phyloP scores from a whole-genome alignment of 1,140 invertebrate species.

The Xylocopa sonorina region DNA sequence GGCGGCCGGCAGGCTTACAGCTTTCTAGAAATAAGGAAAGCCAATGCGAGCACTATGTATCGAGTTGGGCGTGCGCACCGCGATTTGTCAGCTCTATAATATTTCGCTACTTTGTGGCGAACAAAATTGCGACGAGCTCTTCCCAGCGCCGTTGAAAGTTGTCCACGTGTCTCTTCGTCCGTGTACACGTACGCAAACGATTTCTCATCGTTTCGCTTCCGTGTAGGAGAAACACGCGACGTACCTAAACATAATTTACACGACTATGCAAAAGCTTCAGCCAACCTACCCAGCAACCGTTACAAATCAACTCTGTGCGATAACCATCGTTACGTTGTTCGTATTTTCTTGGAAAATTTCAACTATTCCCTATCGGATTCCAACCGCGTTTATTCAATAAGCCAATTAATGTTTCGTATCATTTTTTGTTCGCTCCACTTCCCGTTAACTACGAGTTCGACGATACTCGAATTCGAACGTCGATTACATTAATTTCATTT shows the following conservation, averaged over 20 bases:
- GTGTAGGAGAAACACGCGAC: not conserved
- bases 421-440: too few relatives aligned
- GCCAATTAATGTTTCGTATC: too few relatives aligned
- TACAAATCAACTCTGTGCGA: too few relatives aligned
- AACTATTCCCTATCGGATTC: too few relatives aligned
- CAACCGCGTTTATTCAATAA: too few relatives aligned
- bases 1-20: not conserved
- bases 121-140: conserved; percentile 3
- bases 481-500: too few relatives aligned
- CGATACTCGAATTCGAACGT: too few relatives aligned
- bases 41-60: not conserved
- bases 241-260: not conserved
- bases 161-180: not conserved
- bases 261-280: too few relatives aligned
- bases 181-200: not conserved
- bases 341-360: too few relatives aligned
- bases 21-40: conserved; percentile 14
- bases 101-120: conserved; percentile 40
- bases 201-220: not conserved
- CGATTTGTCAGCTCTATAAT: conserved; percentile 32
- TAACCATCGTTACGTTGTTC: too few relatives aligned
- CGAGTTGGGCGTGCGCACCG: conserved; percentile 12
- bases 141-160: not conserved
- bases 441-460: too few relatives aligned
- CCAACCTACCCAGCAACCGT: too few relatives aligned